Percentiles rank a stretch among this genome's conserved stretches.
phyloP scores from a whole-genome alignment of 2,888 invertebrate genomes.

The Mythimna ferrago region DNA sequence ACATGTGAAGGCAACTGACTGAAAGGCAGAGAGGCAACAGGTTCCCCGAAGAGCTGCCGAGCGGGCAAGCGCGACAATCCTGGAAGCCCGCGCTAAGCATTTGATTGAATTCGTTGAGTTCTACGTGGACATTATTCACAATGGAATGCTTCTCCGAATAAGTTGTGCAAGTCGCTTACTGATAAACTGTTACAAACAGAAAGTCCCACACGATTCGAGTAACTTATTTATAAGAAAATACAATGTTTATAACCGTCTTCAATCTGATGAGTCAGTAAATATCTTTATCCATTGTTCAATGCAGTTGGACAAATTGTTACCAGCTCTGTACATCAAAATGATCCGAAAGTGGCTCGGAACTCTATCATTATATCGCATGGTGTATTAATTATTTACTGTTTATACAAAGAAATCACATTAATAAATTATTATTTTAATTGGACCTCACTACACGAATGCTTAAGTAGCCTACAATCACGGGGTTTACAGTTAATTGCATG shows the following conservation, averaged over 20 bases:
- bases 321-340: slow-evolving; percentile 21
- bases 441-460: slow-evolving; percentile 49
- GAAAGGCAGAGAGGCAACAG: slow-evolving; percentile 65
- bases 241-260: slow-evolving; percentile 40
- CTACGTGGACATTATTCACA: slow-evolving; percentile 73
- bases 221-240: slow-evolving; percentile 51
- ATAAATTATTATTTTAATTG: slow-evolving; percentile 58
- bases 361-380: slow-evolving; percentile 18
- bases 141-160: slow-evolving; percentile 79
- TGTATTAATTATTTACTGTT: slow-evolving; percentile 44
- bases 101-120: slow-evolving; percentile 81
- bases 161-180: slow-evolving; percentile 78
- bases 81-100: slow-evolving; percentile 86
- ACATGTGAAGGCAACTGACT: slow-evolving; percentile 71
- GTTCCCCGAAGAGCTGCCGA: slow-evolving; percentile 74
- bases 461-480: slow-evolving; percentile 50
- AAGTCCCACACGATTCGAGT: slow-evolving; percentile 61
- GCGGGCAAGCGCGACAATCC: slow-evolving; percentile 75
- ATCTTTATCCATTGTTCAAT: slow-evolving; percentile 21
- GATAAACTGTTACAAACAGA: slow-evolving; percentile 72
- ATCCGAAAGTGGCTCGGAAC: slow-evolving; percentile 8
- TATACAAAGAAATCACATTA: slow-evolving; percentile 50
- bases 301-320: slow-evolving; percentile 25
- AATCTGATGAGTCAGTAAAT: slow-evolving; percentile 23
- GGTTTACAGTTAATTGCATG: slow-evolving; percentile 75